Conservation (phyloP, 2,888 invertebrate species). For the Chirona hameri region DNA sequence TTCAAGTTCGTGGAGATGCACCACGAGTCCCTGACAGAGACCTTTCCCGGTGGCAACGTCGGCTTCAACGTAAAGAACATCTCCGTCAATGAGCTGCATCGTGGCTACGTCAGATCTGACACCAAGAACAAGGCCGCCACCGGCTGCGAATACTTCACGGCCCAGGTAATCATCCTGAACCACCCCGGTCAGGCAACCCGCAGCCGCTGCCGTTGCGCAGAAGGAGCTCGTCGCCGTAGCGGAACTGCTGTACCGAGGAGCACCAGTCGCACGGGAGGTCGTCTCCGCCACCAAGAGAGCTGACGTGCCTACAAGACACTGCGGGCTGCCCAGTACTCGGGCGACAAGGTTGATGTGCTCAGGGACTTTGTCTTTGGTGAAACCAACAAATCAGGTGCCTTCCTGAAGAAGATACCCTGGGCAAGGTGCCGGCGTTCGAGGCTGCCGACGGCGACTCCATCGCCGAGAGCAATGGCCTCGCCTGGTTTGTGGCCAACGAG, state of each 20-base stretch:
- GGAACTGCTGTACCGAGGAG: no score
- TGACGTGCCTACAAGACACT: no score
- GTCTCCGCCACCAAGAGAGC: no score
- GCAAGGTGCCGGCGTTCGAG: constrained; percentile 97
- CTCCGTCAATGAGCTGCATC: constrained; percentile 97
- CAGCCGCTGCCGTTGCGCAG: no score
- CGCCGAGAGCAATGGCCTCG: constrained; percentile 95
- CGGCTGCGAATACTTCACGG: constrained; percentile 88
- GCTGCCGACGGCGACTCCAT: constrained; percentile 78
- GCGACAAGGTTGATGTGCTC: no score
- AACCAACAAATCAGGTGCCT: constrained; percentile 89
- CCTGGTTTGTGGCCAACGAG: constrained; percentile 80
- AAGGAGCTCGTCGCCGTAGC: constrained; percentile 98
- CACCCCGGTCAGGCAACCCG: constrained; percentile 99
- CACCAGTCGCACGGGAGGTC: no score
- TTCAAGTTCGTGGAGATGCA: constrained; percentile 99
- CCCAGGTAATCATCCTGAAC: constrained; percentile 98
- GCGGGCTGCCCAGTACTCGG: no score
- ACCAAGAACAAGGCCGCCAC: constrained; percentile 94
- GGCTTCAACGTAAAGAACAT: constrained; percentile 99
- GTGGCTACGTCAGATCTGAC: constrained; percentile 98
- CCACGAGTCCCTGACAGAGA: constrained; percentile 94
- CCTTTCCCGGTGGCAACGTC: constrained; percentile 98
- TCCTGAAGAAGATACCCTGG: no score
- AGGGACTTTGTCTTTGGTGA: constrained; percentile 86